Evolutionary conservation across 2,113 vertebrate species (phyloP), one percentile per base, ranked within the genome.

Genomic region (Sorex araneus): DNA sequence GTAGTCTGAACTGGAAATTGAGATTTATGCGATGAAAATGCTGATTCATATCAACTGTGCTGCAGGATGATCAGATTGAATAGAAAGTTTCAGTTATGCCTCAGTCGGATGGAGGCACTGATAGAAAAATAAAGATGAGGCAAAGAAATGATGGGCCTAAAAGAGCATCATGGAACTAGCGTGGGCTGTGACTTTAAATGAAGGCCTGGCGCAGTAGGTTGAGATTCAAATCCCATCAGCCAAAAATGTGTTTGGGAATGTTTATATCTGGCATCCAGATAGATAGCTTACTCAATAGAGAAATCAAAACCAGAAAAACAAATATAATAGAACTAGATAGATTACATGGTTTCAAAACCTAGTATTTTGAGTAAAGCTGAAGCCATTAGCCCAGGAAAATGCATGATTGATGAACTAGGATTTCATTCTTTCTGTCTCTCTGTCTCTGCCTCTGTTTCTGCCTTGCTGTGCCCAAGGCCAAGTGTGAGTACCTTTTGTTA

Each of bases 11-110:
- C 27, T 63, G 87, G 89, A 94, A 94, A 94, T 77, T 91, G 93
- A 92, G 79, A 94, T 95, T 95, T 84, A 87, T 80, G 15, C 84
- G 92, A 91, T 84, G 81, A 89, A 94, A 91, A 89, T 89, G 69
- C 77, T 94, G 90, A 92, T 92, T 94, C 76, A 30, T 84, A 87
- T 91, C 93, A 77, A 79, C 13, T 54, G 71, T 86, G 67, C 36
- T 63, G 6, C 76, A 34, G 43, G 60, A 50, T 74, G 64, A 89
- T 91, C 69, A 89, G 40, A 81, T 57, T 86, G 70, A 34, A 84
- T 71, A 60, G 84, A 77, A 70, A 92, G 8, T 94, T 89, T 32
- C 50, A 88, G 34, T 63, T 11, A 16, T 47, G 30, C 32, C 45
- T 85, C 80, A 57, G 67, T 85, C 69, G 23, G 2, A 87, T 87